phyloP scores from a whole-genome alignment of 2,797 vertebrate species.

The Pampus argenteus region DNA sequence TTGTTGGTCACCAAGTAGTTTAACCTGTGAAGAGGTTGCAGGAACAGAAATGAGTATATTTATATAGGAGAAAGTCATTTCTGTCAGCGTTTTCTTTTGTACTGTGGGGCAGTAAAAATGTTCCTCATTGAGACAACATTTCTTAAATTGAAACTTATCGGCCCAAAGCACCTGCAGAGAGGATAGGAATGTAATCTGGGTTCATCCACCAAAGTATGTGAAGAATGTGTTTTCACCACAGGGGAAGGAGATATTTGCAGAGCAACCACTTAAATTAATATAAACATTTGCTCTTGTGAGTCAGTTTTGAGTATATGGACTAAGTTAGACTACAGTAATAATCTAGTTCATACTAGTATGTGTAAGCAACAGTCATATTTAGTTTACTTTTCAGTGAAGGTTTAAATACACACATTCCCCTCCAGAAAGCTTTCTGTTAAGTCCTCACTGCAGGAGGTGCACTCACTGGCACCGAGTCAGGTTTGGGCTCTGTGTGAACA shows the following conservation, averaged over 20 bases:
- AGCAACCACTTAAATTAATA: constrained; percentile 12
- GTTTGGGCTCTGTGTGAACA: too few species aligned
- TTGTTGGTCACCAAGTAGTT: background rate
- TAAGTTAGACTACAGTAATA: constrained; percentile 2
- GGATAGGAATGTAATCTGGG: constrained; percentile 54
- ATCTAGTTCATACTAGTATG: constrained; percentile 7
- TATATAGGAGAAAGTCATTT: background rate
- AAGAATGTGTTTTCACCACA: constrained; percentile 65
- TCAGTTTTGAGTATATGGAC: background rate
- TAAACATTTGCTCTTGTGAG: constrained; percentile 22
- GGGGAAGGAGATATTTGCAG: constrained; percentile 31
- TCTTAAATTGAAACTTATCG: constrained; percentile 17
- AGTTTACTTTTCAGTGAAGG: constrained; percentile 5
- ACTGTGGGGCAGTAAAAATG: background rate
- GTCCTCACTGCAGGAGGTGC: constrained; percentile 31
- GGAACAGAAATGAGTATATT: background rate
- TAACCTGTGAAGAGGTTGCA: background rate
- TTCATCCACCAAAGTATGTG: constrained; percentile 54
- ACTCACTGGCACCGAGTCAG: constrained; percentile 37
- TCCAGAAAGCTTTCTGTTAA: constrained; percentile 24
- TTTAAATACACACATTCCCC: background rate
- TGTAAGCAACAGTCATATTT: constrained; percentile 22
- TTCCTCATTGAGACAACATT: background rate
- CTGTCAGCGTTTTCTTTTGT: constrained; percentile 4
- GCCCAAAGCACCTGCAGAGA: constrained; percentile 47